Evolutionary conservation across 2,888 invertebrate species (phyloP).

Genomic region (Tuberolachnus salignus): DNA sequence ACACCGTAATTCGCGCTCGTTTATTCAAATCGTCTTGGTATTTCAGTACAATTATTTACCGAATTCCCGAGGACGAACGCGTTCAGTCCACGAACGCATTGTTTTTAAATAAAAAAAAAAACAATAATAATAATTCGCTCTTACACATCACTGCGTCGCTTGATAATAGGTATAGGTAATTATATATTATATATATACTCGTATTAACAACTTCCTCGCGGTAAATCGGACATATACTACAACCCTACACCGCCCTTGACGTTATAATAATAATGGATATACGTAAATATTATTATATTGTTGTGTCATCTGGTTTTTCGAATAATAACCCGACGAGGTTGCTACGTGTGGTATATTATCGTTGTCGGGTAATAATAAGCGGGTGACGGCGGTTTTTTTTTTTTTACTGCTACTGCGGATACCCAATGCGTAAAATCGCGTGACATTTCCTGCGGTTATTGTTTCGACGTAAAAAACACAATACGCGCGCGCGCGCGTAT

Average conservation of each 20-base stretch:
- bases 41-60: conserved; percentile 1
- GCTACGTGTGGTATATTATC: background rate
- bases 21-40: background rate
- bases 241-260: conserved; percentile 17
- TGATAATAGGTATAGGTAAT: conserved; percentile 1
- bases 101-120: background rate
- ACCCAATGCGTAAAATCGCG: background rate
- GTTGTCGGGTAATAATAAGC: too few relatives aligned
- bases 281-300: background rate
- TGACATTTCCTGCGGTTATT: background rate
- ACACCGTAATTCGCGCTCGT: background rate
- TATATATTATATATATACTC: too few relatives aligned
- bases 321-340: conserved; percentile 4
- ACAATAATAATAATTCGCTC: background rate
- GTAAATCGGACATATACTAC: background rate
- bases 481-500: background rate
- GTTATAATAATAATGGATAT: background rate
- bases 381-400: background rate
- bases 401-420: background rate
- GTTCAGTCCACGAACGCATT: conserved; percentile 14
- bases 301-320: background rate
- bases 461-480: background rate
- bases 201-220: background rate
- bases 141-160: background rate
- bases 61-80: conserved; percentile 35